Evolutionary conservation across 2,113 vertebrate genomes (phyloP).

Genomic region (Ictidomys tridecemlineatus): DNA sequence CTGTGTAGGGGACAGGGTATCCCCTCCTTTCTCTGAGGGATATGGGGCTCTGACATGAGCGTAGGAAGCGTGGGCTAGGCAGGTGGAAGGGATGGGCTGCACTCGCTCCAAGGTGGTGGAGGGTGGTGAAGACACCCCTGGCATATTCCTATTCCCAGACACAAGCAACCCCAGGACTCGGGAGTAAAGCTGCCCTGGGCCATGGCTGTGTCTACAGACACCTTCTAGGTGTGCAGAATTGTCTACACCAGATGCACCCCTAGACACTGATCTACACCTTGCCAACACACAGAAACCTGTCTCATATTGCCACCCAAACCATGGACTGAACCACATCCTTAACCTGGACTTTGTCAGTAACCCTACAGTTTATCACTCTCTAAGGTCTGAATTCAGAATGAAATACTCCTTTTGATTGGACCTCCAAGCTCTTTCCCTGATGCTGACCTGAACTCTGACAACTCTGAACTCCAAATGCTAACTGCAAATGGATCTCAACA

Average conservation of each 20-base stretch:
- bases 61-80: not conserved
- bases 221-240: not conserved
- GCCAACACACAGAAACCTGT: too few relatives aligned
- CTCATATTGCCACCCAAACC: not conserved
- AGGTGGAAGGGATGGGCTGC: not conserved
- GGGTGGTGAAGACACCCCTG: not conserved
- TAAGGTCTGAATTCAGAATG: slow-evolving; percentile 2
- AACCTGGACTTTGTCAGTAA: not conserved
- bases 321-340: not conserved
- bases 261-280: not conserved
- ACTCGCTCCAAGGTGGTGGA: not conserved
- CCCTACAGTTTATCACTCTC: not conserved
- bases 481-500: not conserved
- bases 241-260: not conserved
- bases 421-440: not conserved
- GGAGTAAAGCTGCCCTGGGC: not conserved
- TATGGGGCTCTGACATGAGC: not conserved
- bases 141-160: rapidly evolving
- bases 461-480: not conserved
- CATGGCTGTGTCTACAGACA: not conserved
- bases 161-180: not conserved
- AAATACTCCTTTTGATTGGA: not conserved
- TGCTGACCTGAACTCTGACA: not conserved
- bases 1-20: not conserved
- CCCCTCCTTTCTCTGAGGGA: not conserved